Evolutionary conservation across 2,113 vertebrate genomes (phyloP).

Genomic region (Triplophysa dalaica): DNA sequence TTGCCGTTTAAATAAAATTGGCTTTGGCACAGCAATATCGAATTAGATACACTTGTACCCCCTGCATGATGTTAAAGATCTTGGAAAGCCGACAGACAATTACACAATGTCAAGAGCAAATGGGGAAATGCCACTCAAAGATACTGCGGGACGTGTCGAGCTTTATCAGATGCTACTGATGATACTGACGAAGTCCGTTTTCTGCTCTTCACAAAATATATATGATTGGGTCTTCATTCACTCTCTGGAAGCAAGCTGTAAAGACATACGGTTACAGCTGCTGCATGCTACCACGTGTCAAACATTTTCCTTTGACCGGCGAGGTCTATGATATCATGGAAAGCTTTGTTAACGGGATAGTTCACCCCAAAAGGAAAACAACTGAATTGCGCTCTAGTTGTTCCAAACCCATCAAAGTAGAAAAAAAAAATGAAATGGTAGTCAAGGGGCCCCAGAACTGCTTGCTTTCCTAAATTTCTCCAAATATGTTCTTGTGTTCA

Average conservation of each 20-base stretch:
- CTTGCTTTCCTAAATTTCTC: too few relatives aligned
- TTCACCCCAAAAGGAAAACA: too few relatives aligned
- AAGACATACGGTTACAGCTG: background rate
- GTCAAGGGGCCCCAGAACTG: too few relatives aligned
- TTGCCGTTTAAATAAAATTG: slow-evolving; percentile 16
- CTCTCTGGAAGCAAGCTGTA: background rate
- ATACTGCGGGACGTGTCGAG: background rate
- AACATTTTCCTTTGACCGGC: background rate
- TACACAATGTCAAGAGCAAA: slow-evolving; percentile 18
- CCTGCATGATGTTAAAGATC: slow-evolving; percentile 8
- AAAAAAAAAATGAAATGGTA: too few relatives aligned
- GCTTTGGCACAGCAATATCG: slow-evolving; percentile 13
- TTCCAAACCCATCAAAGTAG: too few relatives aligned
- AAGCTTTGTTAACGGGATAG: too few relatives aligned
- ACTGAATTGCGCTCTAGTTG: too few relatives aligned
- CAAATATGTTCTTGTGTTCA: too few relatives aligned
- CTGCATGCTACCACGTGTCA: background rate
- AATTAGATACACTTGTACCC: background rate
- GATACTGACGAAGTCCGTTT: background rate
- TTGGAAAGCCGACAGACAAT: background rate
- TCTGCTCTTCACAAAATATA: background rate
- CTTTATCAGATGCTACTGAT: background rate
- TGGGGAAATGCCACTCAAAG: slow-evolving; percentile 14
- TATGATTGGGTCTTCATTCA: background rate
- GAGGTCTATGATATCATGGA: too few relatives aligned